Conservation (phyloP, 1,140 invertebrate species). For the Ganaspis sp. region DNA sequence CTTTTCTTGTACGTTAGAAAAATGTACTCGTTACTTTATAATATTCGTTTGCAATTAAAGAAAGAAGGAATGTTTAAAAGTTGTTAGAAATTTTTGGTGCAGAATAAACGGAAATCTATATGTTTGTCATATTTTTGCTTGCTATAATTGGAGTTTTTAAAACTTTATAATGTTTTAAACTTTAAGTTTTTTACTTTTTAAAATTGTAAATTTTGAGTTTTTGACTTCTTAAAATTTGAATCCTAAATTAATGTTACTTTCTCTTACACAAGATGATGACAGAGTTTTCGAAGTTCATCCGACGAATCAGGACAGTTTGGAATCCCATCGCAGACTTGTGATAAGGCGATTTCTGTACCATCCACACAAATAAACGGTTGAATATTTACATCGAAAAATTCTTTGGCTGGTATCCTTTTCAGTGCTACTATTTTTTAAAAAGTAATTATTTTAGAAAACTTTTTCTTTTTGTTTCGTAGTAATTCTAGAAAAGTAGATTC, state of each 20-base stretch:
- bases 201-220: too few species aligned
- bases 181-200: too few species aligned
- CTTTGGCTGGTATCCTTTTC: neutral
- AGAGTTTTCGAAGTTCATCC: conserved; percentile 78
- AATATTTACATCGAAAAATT: conserved; percentile 20
- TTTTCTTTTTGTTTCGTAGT: neutral
- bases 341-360: conserved; percentile 72
- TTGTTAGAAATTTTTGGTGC: neutral
- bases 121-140: too few species aligned
- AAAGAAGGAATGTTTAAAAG: neutral
- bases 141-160: too few species aligned
- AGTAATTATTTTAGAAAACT: neutral
- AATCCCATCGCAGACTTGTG: conserved; percentile 84
- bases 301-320: conserved; percentile 87
- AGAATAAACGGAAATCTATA: too few species aligned
- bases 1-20: too few species aligned
- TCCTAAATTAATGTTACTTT: too few species aligned
- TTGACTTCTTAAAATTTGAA: too few species aligned
- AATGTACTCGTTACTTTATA: too few species aligned
- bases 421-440: neutral
- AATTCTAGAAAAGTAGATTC: neutral
- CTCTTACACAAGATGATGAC: conserved; percentile 60
- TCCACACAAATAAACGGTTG: conserved; percentile 57
- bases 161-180: too few species aligned
- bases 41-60: neutral